Evolutionary conservation across 92 coral and sea anemone species (phyloP).

Genomic region (Bergia sp.): DNA sequence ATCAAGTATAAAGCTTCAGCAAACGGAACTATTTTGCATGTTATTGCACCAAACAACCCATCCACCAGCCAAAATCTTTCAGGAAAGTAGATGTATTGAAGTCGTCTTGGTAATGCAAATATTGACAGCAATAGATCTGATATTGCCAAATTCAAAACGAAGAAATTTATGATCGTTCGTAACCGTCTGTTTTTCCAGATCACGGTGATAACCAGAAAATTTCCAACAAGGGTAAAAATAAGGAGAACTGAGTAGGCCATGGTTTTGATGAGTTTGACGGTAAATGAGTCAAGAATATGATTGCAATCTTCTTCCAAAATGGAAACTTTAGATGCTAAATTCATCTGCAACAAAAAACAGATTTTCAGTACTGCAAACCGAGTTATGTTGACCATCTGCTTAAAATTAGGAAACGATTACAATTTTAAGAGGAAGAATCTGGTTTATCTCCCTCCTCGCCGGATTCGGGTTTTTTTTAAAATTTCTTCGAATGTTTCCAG

Average conservation of each 20-base stretch:
- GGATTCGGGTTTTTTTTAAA: too few relatives aligned
- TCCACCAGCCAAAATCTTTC: neutral
- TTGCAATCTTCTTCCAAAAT: neutral
- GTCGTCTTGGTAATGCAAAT: neutral
- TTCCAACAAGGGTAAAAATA: neutral
- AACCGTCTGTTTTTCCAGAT: neutral
- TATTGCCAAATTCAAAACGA: neutral
- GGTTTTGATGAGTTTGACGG: neutral
- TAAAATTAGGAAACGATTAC: too few relatives aligned
- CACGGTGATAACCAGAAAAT: neutral
- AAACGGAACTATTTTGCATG: neutral
- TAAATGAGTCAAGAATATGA: neutral
- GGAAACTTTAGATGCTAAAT: too few relatives aligned
- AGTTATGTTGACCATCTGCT: too few relatives aligned
- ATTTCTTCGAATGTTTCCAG: too few relatives aligned
- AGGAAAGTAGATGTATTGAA: neutral
- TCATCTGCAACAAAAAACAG: too few relatives aligned
- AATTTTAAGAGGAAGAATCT: too few relatives aligned
- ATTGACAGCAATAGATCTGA: neutral
- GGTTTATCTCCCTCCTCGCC: too few relatives aligned
- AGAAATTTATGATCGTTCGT: conserved; percentile 6
- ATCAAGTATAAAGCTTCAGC: neutral
- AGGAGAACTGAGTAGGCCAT: neutral
- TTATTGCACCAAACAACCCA: neutral
- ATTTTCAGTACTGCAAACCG: too few relatives aligned